Conservation (phyloP, 2,888 invertebrate genomes). For the Sminthurinus aureus region DNA sequence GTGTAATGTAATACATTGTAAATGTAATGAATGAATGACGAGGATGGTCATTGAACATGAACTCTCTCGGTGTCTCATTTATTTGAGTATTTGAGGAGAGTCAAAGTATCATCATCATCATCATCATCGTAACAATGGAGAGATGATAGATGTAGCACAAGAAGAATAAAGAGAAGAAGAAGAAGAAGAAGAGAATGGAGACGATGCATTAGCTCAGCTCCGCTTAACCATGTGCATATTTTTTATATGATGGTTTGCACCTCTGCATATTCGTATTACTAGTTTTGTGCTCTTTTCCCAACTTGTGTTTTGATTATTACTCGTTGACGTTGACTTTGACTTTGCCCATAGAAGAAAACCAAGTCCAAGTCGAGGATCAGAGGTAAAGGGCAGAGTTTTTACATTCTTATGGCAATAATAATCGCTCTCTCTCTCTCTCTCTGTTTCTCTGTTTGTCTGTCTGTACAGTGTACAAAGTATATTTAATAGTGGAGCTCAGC, state of each 20-base stretch:
- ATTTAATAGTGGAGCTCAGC: background rate
- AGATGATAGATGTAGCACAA: background rate
- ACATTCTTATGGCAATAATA: slow-evolving; percentile 1
- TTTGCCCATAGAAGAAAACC: too few relatives aligned
- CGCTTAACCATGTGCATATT: background rate
- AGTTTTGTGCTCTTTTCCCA: background rate
- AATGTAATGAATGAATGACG: background rate
- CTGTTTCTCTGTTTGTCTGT: background rate
- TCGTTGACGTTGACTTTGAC: background rate
- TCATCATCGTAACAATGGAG: background rate
- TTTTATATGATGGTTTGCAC: background rate
- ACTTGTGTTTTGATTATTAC: background rate
- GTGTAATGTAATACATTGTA: too few relatives aligned
- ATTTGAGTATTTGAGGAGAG: background rate
- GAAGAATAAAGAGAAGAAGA: background rate
- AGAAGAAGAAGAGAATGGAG: background rate
- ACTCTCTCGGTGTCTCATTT: background rate
- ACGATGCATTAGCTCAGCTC: background rate
- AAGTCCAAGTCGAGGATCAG: background rate
- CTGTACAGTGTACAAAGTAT: background rate
- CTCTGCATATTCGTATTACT: background rate
- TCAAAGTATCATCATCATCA: background rate
- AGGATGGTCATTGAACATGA: background rate
- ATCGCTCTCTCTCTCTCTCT: background rate
- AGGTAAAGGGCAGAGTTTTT: background rate